A percentile compares a stretch with the other conserved stretches of the same genome.
Conservation (phyloP, 2,888 invertebrate genomes). For the Rapana venosa region DNA sequence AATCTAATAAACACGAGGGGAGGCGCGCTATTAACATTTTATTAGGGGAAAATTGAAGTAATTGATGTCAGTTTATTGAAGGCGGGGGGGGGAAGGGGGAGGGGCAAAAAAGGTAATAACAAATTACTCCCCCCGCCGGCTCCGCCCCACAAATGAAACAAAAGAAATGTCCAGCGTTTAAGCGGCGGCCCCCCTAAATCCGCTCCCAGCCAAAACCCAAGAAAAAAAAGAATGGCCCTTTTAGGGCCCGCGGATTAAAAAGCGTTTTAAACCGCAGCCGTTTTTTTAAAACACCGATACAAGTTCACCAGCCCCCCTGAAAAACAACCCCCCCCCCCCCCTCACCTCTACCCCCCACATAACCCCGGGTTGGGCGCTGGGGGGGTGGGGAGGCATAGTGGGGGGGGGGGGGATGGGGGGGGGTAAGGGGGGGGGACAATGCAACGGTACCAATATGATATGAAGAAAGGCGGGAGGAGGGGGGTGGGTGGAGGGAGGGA, state of each 20-base stretch:
- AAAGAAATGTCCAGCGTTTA: constrained; percentile 35
- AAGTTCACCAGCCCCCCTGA: neutral
- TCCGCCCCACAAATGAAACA: constrained; percentile 25
- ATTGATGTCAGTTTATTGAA: constrained; percentile 34
- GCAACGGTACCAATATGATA: neutral
- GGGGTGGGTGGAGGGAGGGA: neutral
- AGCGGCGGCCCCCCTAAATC: constrained; percentile 26
- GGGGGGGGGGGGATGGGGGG: neutral
- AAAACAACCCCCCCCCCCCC: neutral
- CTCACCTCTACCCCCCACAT: neutral
- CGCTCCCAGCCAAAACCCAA: neutral
- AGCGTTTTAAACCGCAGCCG: constrained; percentile 17
- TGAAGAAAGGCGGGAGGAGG: neutral
- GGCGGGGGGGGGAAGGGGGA: neutral
- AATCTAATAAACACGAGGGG: constrained; percentile 37
- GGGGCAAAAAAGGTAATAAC: constrained; percentile 29
- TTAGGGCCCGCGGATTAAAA: constrained; percentile 6
- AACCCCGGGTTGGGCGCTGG: neutral
- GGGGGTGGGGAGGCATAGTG: neutral
- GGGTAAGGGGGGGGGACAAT: neutral
- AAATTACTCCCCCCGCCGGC: neutral
- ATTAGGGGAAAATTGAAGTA: constrained; percentile 39
- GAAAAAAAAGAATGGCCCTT: neutral
- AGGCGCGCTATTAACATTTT: constrained; percentile 44
- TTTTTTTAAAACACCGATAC: constrained; percentile 20